Evolutionary conservation across 2,113 vertebrate species (phyloP).

Genomic region (Hemiprocne comata): DNA sequence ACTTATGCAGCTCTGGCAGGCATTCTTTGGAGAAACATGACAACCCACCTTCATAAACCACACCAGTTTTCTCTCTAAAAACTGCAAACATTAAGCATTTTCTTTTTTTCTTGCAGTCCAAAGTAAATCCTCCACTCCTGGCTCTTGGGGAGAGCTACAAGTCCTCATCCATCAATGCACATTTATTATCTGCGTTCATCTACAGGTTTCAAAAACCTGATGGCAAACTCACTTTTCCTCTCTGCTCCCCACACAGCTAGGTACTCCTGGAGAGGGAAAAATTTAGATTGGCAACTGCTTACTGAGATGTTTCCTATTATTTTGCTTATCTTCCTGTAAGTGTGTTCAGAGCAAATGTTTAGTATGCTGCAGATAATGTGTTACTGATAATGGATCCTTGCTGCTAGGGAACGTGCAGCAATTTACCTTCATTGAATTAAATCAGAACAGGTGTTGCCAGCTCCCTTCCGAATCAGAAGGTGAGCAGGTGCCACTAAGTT

Average conservation of each 20-base stretch:
- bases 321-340: slow-evolving; percentile 54
- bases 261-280: neutral
- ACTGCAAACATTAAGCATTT: neutral
- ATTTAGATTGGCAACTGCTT: slow-evolving; percentile 25
- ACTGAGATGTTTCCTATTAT: slow-evolving; percentile 27
- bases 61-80: neutral
- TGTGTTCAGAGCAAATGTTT: slow-evolving; percentile 53
- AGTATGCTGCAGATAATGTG: slow-evolving; percentile 8
- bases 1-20: neutral
- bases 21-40: neutral
- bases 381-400: slow-evolving; percentile 36
- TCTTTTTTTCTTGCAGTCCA: neutral
- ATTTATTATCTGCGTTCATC: neutral
- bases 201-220: neutral
- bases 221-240: slow-evolving; percentile 11
- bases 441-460: slow-evolving; percentile 59
- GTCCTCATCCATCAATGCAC: neutral
- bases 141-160: neutral
- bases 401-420: slow-evolving; percentile 12
- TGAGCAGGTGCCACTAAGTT: slow-evolving; percentile 52
- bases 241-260: neutral
- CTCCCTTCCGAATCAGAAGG: slow-evolving; percentile 36
- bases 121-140: neutral
- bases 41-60: neutral
- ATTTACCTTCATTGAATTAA: slow-evolving; percentile 60